Base-by-base conservation (phyloP, 2,797 vertebrate genomes). In the Tinamus major region DNA sequence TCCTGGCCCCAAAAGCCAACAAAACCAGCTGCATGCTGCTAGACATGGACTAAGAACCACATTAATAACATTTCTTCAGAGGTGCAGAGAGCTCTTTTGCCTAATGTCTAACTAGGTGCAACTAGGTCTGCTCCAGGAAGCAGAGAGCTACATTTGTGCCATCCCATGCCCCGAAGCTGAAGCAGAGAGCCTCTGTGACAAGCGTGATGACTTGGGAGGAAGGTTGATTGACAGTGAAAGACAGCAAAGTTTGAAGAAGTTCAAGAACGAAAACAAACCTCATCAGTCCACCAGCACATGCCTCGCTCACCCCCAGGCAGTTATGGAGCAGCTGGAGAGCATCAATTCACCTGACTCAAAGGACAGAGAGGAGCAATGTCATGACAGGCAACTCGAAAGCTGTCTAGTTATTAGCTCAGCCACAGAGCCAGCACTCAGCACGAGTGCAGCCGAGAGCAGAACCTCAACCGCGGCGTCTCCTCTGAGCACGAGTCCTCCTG, bases 381-480 rank as follows among this genome's bases (percentile, higher is more conserved):
- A 1, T 24, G 48, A 37, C 15, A 4, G 9, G 46, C 10, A 69
- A 33, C 72, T n/a, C 44, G 5, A n/a, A 19, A n/a, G 18, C 55
- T 72, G 27, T 24, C 20, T 29, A 4, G 9, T 56, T 29, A 9
- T 24, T 63, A 21, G 39, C 41, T 61, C 79, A 46, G 48, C 12
- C 55, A 0, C 0, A 6, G 68, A 63, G 35, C 67, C 71, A 68
- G 67, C 37, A 10, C 59, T 35, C 0, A 0, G n/a, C 10, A 4
- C 0, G 13, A n/a, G 7, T 13, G 44, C 59, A 26, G 33, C n/a
- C 71, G 62, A 44, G 74, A 79, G 74, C 74, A 41, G 56, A 82
- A 24, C 58, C 10, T 17, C 59, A 29, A 8, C 55, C 55, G 16
- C 2, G 13, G n/a, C 9, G 18, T n/a, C 19, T n/a, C 19, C 49